Evolutionary conservation across 2,888 invertebrate species (phyloP).

Genomic region (Pseudanteris insignis): DNA sequence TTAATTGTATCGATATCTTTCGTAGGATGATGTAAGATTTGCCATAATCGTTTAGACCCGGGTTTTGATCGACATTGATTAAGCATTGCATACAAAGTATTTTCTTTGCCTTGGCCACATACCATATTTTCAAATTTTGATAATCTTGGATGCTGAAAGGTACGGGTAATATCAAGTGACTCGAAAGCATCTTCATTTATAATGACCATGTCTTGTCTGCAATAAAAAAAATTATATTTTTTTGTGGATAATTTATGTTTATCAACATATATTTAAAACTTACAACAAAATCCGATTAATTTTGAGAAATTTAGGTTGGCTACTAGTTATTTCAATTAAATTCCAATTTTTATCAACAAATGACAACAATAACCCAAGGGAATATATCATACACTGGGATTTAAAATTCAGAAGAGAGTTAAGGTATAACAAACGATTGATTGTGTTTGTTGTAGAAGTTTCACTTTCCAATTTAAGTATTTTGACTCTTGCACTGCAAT

Average conservation of each 20-base stretch:
- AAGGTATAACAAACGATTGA: constrained; percentile 71
- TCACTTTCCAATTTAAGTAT: constrained; percentile 70
- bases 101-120: constrained; percentile 62
- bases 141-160: constrained; percentile 77
- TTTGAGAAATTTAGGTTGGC: constrained; percentile 62
- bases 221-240: not conserved
- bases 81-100: constrained; percentile 78
- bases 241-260: too few relatives aligned
- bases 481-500: constrained; percentile 70
- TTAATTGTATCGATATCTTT: constrained; percentile 71
- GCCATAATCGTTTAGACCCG: constrained; percentile 73
- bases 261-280: constrained; percentile 59
- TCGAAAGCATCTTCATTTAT: constrained; percentile 78
- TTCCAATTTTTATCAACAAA: constrained; percentile 77
- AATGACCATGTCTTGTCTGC: constrained; percentile 75
- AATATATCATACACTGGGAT: constrained; percentile 73
- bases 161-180: constrained; percentile 81
- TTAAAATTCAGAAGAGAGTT: constrained; percentile 74
- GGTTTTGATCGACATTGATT: constrained; percentile 77
- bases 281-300: constrained; percentile 73
- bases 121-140: constrained; percentile 74
- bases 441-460: constrained; percentile 68
- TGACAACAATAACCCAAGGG: constrained; percentile 77
- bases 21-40: constrained; percentile 77
- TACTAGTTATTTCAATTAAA: constrained; percentile 67